phyloP scores from a whole-genome alignment of 1,140 invertebrate species.

The Xylocopa sonorina region DNA sequence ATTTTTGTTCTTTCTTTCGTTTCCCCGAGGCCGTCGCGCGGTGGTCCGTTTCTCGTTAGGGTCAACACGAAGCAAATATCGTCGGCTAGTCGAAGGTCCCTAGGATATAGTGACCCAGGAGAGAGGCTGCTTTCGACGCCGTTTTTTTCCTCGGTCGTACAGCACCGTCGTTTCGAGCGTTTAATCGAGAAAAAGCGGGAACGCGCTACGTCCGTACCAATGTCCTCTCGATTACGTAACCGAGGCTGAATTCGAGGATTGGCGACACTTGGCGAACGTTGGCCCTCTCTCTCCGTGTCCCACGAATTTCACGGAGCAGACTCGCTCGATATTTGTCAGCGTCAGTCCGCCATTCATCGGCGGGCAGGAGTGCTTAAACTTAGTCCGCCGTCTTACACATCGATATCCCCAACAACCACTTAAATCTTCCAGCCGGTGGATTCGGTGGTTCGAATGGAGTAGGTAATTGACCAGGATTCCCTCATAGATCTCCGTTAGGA shows the following conservation, averaged over 20 bases:
- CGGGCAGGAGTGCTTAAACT: slow-evolving; percentile 5
- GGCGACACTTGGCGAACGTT: not conserved
- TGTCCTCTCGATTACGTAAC: too few species aligned
- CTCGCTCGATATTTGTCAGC: slow-evolving; percentile 22
- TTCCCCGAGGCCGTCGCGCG: slow-evolving; percentile 40
- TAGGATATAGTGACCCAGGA: not conserved
- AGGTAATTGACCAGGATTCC: slow-evolving; percentile 72
- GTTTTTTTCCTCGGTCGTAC: not conserved
- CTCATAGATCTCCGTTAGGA: slow-evolving; percentile 69
- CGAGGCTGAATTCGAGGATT: too few species aligned
- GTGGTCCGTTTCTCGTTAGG: slow-evolving; percentile 54
- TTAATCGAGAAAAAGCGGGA: not conserved
- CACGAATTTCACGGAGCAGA: not conserved
- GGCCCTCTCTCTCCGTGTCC: not conserved
- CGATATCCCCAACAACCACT: slow-evolving; percentile 30
- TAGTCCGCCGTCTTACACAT: slow-evolving; percentile 27
- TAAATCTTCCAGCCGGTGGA: slow-evolving; percentile 36
- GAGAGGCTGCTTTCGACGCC: not conserved
- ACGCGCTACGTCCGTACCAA: too few species aligned
- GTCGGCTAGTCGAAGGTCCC: not conserved
- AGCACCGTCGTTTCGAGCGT: not conserved
- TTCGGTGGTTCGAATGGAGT: slow-evolving; percentile 30
- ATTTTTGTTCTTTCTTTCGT: slow-evolving; percentile 53
- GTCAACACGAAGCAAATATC: slow-evolving; percentile 47
- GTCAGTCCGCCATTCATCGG: slow-evolving; percentile 9